Conservation (phyloP, 2,888 invertebrate genomes). For the Notodonta dromedarius region DNA sequence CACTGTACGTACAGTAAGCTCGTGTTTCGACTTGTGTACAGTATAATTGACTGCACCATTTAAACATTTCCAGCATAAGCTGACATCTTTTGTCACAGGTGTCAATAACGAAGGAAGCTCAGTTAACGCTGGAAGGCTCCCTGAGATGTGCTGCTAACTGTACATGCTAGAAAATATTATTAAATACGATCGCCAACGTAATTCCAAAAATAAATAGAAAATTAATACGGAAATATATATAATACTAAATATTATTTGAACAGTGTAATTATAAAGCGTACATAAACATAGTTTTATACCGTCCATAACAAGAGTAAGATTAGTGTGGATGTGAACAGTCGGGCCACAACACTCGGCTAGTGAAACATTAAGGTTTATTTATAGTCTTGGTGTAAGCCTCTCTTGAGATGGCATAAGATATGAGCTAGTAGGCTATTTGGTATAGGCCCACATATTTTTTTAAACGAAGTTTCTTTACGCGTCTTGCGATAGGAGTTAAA, state of each 20-base stretch:
- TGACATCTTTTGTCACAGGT: too few species aligned
- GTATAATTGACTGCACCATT: too few species aligned
- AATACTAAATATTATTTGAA: constrained; percentile 27
- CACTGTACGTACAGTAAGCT: too few species aligned
- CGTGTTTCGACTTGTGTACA: too few species aligned
- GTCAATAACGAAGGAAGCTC: too few species aligned
- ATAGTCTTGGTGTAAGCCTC: constrained; percentile 23
- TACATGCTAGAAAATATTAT: too few species aligned
- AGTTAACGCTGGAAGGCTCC: too few species aligned
- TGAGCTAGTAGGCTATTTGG: not conserved
- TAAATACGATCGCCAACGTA: too few species aligned
- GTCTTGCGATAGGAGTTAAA: too few species aligned
- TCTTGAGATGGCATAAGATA: constrained; percentile 7
- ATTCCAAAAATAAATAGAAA: not conserved
- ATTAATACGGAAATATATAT: not conserved
- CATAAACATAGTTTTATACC: constrained; percentile 26
- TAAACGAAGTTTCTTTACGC: too few species aligned
- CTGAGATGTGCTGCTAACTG: too few species aligned
- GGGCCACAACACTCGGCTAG: constrained; percentile 24
- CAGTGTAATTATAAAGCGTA: constrained; percentile 30
- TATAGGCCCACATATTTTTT: not conserved
- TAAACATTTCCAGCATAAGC: too few species aligned
- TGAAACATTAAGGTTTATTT: constrained; percentile 35
- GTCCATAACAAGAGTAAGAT: constrained; percentile 31
- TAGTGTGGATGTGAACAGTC: constrained; percentile 20